Base-by-base conservation (phyloP, 2,113 vertebrate species). In the Aspidoscelis tigris region DNA sequence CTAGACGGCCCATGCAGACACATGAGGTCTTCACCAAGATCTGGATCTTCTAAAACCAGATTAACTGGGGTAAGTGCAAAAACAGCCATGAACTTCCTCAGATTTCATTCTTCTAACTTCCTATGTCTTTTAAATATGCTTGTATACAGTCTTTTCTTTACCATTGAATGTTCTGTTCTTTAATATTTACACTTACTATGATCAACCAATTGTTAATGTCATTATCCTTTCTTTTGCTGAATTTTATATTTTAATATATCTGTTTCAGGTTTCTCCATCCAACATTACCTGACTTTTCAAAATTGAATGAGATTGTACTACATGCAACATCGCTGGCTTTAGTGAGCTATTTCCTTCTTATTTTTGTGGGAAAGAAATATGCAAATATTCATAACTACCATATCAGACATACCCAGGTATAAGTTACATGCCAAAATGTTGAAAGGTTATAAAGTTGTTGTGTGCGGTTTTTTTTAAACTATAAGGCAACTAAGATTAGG, bases 341-440 rank as follows among this genome's bases (percentile, higher is more conserved):
- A 18, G 90, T 96, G 79, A 96, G 94, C 87, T 90, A 93, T 44
- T 91, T 93, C 83, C 86, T 96, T 86, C 92, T 96, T 8, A 24
- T 90, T 74, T 95, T 93, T 89, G 55, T 94, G 85, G 93, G 92
- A 76, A 94, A 84, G 89, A 95, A 86, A 81, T 90, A 92, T 66
- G 86, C 93, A 85, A 86, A 1, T 50, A 78, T 78, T 58, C 94
- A 96, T 76, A 88, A 93, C 85, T 95, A 95, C 84, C 70, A 2
- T 8, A 69, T 91, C 65, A 91, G 91, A 84, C 89, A 92, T 81
- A 95, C 93, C 73, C 94, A 95, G 95, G 95, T 96, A 71, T 93
- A 93, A 71, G n/a, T 79, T 8, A 22, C 9, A 58, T 64, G 7
- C 18, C 43, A 64, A 39, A 86, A 69, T 44, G 73, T 47, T 39